phyloP scores from a whole-genome alignment of 2,888 invertebrate species.

The Luffia ferchaultella region DNA sequence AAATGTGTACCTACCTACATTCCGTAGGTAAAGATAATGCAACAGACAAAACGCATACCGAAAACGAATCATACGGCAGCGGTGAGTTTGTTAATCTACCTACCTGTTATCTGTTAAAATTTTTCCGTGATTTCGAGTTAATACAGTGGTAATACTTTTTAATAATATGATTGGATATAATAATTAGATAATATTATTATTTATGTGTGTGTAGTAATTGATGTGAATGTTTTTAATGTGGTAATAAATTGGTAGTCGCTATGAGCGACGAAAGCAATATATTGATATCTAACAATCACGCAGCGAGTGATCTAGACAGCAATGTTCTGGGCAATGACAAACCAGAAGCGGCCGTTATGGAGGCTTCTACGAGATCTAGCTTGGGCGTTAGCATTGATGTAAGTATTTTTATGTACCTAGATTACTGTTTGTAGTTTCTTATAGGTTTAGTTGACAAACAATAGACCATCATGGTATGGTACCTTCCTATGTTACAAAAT shows the following conservation, averaged over 20 bases:
- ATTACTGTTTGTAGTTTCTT: slow-evolving; percentile 1
- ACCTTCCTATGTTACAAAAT: no score
- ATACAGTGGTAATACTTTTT: no score
- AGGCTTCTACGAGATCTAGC: slow-evolving; percentile 49
- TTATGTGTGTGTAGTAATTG: not conserved
- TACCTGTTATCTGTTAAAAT: slow-evolving; percentile 6
- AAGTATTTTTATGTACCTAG: slow-evolving; percentile 24
- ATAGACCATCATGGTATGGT: no score
- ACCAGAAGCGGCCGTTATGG: slow-evolving; percentile 42
- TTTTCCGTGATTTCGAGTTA: not conserved
- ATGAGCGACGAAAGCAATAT: slow-evolving; percentile 31
- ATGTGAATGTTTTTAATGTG: not conserved
- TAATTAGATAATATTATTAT: no score
- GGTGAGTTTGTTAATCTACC: slow-evolving; percentile 42
- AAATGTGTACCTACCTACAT: no score
- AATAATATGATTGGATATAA: no score
- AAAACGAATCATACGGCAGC: slow-evolving; percentile 50
- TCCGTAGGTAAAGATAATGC: not conserved
- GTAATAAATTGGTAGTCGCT: not conserved
- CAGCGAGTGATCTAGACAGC: slow-evolving; percentile 61
- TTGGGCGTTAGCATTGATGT: slow-evolving; percentile 59
- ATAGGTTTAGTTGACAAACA: no score
- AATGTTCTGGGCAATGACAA: slow-evolving; percentile 56
- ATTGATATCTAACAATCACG: slow-evolving; percentile 43
- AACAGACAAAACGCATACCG: slow-evolving; percentile 41